Evolutionary conservation across 2,113 vertebrate genomes (phyloP).

Genomic region (Tringa solitaria): DNA sequence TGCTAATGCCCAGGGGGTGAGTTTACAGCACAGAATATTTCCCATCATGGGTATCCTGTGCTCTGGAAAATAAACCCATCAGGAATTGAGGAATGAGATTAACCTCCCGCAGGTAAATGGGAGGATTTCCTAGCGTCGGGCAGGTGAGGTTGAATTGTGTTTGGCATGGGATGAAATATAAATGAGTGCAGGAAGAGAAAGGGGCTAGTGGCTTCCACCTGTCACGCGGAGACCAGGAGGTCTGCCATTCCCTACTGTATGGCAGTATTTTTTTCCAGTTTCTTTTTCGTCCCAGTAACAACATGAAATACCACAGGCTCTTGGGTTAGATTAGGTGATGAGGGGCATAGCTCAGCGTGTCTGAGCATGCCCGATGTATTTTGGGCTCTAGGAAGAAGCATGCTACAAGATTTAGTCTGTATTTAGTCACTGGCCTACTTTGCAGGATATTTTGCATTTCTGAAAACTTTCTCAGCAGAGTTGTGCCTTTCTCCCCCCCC

Average conservation of each 20-base stretch:
- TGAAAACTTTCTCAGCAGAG: conserved; percentile 35
- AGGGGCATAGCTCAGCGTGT: background rate
- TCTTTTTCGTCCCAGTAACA: background rate
- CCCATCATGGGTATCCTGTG: no score
- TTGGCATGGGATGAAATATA: background rate
- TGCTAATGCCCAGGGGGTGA: background rate
- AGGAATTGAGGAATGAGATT: no score
- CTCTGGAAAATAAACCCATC: no score
- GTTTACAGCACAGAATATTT: background rate
- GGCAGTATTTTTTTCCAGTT: background rate
- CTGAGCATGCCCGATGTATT: conserved; percentile 57
- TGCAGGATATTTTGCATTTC: conserved; percentile 48
- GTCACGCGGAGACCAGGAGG: background rate
- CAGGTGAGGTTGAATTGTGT: background rate
- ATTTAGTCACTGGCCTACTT: conserved; percentile 56
- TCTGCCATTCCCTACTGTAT: background rate
- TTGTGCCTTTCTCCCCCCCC: background rate
- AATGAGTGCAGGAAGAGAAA: background rate
- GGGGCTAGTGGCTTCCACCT: background rate
- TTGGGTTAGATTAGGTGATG: conserved; percentile 43
- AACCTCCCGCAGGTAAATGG: background rate
- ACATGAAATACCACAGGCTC: background rate
- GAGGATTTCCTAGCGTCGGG: background rate
- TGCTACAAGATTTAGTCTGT: conserved; percentile 40
- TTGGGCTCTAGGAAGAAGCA: conserved; percentile 33